Evolutionary conservation across 2,888 invertebrate species (phyloP).

Genomic region (Pteria penguin): DNA sequence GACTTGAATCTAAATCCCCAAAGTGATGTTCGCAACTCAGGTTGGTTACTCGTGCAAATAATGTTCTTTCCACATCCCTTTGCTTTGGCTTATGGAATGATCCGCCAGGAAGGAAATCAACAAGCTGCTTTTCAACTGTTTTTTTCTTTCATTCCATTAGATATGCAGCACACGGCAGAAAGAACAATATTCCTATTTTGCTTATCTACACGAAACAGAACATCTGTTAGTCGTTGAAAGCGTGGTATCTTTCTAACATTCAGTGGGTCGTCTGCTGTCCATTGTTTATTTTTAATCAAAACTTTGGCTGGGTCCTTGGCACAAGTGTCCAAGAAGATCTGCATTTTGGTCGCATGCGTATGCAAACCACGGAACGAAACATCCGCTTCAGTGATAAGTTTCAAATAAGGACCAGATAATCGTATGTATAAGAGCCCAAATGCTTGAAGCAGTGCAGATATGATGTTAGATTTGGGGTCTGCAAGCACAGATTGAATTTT

Average conservation of each 20-base stretch:
- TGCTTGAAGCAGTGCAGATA: conserved; percentile 32
- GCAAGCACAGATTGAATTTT: conserved; percentile 38
- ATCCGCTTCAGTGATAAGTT: conserved; percentile 17
- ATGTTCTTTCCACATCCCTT: conserved; percentile 27
- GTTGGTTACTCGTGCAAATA: conserved; percentile 25
- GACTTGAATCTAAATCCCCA: too few relatives aligned
- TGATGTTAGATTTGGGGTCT: conserved; percentile 26
- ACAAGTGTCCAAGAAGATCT: conserved; percentile 19
- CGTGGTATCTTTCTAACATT: conserved; percentile 2
- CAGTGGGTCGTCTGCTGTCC: background rate
- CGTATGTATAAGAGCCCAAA: conserved; percentile 40
- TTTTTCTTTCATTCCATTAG: conserved; percentile 25
- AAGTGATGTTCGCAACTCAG: background rate
- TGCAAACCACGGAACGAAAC: conserved; percentile 43
- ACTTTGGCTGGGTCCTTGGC: background rate
- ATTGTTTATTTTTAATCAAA: background rate
- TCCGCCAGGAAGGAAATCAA: conserved; percentile 47
- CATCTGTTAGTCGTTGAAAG: background rate
- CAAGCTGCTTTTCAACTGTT: conserved; percentile 44
- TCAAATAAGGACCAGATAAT: conserved; percentile 53
- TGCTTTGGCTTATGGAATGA: background rate
- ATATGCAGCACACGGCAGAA: background rate
- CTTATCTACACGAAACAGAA: background rate
- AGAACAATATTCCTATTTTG: conserved; percentile 18
- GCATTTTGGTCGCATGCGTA: conserved; percentile 9